Evolutionary conservation across 1,140 invertebrate genomes (phyloP).

Genomic region (Brachionus sp.): DNA sequence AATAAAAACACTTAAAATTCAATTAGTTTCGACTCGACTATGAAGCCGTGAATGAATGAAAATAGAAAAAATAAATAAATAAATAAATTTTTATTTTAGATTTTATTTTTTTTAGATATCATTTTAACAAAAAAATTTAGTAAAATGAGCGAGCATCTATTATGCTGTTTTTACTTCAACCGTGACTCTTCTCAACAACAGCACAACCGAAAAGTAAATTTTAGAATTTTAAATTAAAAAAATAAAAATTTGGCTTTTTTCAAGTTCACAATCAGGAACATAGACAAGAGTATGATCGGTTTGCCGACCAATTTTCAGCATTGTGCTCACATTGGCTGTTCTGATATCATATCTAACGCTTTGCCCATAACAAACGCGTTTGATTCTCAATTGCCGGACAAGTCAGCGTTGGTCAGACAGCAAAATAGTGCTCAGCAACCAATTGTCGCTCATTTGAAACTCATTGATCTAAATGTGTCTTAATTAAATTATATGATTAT

Average conservation of each 20-base stretch:
- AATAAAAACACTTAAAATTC: not conserved
- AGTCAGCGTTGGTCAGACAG: not conserved
- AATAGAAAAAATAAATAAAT: not conserved
- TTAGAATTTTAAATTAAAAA: not conserved
- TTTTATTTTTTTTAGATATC: not conserved
- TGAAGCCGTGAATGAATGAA: not conserved
- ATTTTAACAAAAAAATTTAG: not conserved
- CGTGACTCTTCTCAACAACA: slow-evolving; percentile 1
- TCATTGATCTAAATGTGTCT: slow-evolving; percentile 40
- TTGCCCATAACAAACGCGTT: not conserved
- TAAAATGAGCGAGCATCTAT: slow-evolving; percentile 6
- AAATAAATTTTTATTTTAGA: not conserved
- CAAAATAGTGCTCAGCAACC: slow-evolving; percentile 4
- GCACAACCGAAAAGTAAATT: slow-evolving; percentile 19
- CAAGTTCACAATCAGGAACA: slow-evolving; percentile 61
- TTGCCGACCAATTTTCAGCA: slow-evolving; percentile 85
- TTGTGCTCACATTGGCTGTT: slow-evolving; percentile 83
- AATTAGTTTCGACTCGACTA: not conserved
- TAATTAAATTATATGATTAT: not conserved
- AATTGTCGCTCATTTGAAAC: slow-evolving; percentile 20
- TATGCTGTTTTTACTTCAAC: slow-evolving; percentile 35
- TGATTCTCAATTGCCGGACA: not conserved
- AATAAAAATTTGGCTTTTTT: not conserved
- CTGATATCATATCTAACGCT: slow-evolving; percentile 61
- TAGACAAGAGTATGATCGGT: slow-evolving; percentile 87